phyloP scores from a whole-genome alignment of 1,140 invertebrate genomes.

The Gonatopus flavifemur region DNA sequence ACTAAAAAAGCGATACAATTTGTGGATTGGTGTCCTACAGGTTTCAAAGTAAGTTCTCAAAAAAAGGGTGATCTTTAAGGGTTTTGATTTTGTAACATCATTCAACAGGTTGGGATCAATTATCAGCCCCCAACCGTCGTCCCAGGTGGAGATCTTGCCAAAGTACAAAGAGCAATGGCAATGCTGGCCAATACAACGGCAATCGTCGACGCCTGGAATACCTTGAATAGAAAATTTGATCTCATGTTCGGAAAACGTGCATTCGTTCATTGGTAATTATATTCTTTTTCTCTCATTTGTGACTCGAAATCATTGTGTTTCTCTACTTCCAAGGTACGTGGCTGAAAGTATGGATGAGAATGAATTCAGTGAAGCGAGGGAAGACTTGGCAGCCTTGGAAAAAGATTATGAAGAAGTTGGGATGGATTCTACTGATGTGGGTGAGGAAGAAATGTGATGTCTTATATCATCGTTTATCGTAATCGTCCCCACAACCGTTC shows the following conservation, averaged over 20 bases:
- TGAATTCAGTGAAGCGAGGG: slow-evolving; percentile 71
- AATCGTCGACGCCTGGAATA: slow-evolving; percentile 83
- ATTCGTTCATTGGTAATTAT: slow-evolving; percentile 62
- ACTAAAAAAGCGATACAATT: slow-evolving; percentile 67
- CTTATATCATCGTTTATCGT: background rate
- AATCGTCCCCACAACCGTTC: background rate
- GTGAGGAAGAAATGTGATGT: slow-evolving; percentile 22
- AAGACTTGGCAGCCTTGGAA: slow-evolving; percentile 65
- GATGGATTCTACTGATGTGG: slow-evolving; percentile 42
- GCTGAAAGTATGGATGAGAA: slow-evolving; percentile 73
- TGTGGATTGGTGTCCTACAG: slow-evolving; percentile 69
- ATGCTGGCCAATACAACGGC: slow-evolving; percentile 87
- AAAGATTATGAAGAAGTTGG: slow-evolving; percentile 57
- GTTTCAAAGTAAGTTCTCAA: slow-evolving; percentile 56
- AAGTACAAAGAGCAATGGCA: slow-evolving; percentile 82
- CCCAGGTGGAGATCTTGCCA: slow-evolving; percentile 79
- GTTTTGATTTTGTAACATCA: slow-evolving; percentile 1
- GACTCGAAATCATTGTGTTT: no score
- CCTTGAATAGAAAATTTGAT: slow-evolving; percentile 65
- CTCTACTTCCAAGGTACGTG: slow-evolving; percentile 58
- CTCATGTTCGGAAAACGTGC: slow-evolving; percentile 64
- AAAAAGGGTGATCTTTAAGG: slow-evolving; percentile 16
- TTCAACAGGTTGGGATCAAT: slow-evolving; percentile 67
- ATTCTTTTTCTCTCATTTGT: no score
- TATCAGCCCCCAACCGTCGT: slow-evolving; percentile 84